These are phyloP conservation scores for Xenopus petersii DNA, from an alignment of 2,797 vertebrate genomes.

Conservation along the genomic window DNA sequence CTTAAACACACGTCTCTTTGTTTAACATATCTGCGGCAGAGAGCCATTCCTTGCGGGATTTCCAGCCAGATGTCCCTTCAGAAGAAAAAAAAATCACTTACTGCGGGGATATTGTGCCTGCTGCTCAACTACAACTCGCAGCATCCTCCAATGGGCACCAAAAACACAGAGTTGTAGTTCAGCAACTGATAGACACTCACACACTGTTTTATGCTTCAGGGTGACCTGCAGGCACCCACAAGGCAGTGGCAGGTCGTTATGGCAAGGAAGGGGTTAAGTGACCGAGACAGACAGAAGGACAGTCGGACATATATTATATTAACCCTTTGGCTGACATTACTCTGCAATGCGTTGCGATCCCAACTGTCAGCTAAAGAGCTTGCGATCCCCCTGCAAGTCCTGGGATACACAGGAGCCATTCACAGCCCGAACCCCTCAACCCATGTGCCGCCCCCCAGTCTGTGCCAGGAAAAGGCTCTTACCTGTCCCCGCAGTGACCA, in stretches of 20 bases:
- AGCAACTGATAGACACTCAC: no score
- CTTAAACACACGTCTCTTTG: constrained; percentile 45
- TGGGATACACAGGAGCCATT: neutral
- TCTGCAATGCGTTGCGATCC: neutral
- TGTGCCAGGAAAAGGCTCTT: neutral
- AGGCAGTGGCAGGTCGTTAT: neutral
- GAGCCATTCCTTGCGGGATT: neutral
- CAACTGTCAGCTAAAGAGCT: neutral
- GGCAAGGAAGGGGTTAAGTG: neutral
- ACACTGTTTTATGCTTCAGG: neutral
- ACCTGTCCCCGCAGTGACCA: constrained; percentile 39
- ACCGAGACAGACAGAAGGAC: neutral
- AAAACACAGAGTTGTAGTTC: no score
- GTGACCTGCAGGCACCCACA: neutral
- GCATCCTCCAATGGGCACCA: neutral
- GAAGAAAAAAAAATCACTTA: neutral
- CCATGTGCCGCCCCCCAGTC: neutral
- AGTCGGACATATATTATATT: neutral
- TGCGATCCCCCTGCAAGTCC: neutral
- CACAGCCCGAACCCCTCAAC: neutral
- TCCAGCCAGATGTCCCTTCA: neutral
- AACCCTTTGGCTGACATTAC: neutral
- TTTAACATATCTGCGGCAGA: constrained; percentile 23
- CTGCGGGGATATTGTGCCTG: neutral
- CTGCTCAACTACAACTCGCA: neutral